phyloP scores from a whole-genome alignment of 2,113 vertebrate species.

The Orcinus orca region DNA sequence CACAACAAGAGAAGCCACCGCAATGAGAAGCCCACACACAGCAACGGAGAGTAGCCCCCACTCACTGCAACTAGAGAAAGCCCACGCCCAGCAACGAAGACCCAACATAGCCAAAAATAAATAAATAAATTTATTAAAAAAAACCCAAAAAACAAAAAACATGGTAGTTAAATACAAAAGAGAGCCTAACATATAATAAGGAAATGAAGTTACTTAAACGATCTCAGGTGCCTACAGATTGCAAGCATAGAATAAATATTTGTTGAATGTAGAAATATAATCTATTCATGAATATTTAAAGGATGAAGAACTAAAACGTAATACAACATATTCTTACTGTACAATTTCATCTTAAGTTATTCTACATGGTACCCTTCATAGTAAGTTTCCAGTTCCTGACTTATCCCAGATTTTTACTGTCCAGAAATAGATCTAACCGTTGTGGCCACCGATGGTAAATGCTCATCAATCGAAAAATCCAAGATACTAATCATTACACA shows the following conservation, averaged over 20 bases:
- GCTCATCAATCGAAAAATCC: conserved; percentile 4
- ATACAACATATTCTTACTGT: neutral
- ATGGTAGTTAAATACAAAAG: neutral
- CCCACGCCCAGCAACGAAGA: no score
- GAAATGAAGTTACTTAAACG: conserved; percentile 20
- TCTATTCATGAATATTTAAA: neutral
- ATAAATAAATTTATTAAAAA: no score
- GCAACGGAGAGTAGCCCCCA: no score
- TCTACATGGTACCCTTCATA: neutral
- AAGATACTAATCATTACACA: conserved; percentile 31
- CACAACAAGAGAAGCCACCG: no score
- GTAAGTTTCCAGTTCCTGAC: neutral
- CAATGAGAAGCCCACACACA: no score
- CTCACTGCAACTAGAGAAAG: no score
- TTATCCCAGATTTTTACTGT: neutral
- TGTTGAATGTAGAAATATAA: neutral
- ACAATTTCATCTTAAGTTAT: neutral
- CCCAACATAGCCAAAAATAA: no score
- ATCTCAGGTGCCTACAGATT: neutral
- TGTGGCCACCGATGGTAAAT: conserved; percentile 11
- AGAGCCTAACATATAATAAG: neutral
- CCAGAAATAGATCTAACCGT: conserved; percentile 17
- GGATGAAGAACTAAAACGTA: conserved; percentile 2
- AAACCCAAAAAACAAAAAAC: no score
- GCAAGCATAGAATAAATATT: neutral